A percentile compares a stretch with the other conserved stretches of the same genome.
Evolutionary conservation across 2,888 invertebrate species (phyloP).

Genomic region (Sminthurides aquaticus): DNA sequence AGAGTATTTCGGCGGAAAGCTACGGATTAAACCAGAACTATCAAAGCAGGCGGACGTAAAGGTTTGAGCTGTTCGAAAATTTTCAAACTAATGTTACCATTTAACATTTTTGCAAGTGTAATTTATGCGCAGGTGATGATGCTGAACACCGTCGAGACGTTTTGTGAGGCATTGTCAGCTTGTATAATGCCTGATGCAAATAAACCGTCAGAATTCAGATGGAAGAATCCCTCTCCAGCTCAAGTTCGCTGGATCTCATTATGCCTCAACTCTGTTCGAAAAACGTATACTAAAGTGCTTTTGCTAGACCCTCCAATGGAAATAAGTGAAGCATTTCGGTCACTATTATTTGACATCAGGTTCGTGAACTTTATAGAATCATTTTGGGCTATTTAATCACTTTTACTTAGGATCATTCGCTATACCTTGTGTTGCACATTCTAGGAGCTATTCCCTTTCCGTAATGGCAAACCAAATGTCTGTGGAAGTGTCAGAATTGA

Average conservation of each 20-base stretch:
- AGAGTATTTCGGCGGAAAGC: constrained; percentile 83
- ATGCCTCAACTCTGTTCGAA: constrained; percentile 70
- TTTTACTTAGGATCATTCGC: too few relatives aligned
- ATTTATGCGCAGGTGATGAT: constrained; percentile 76
- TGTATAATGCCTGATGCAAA: constrained; percentile 32
- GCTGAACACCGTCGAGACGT: constrained; percentile 64
- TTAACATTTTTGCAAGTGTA: background rate
- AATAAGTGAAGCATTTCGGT: constrained; percentile 74
- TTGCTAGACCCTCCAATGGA: constrained; percentile 80
- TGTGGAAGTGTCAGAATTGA: constrained; percentile 64
- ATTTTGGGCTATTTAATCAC: too few relatives aligned
- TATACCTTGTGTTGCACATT: too few relatives aligned
- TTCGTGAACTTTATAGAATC: constrained; percentile 40
- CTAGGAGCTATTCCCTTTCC: too few relatives aligned
- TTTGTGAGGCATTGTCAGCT: constrained; percentile 58
- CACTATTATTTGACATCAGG: constrained; percentile 77
- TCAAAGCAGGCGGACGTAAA: constrained; percentile 71
- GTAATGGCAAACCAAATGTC: constrained; percentile 77
- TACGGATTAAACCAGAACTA: constrained; percentile 64
- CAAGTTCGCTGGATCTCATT: constrained; percentile 64
- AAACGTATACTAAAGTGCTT: constrained; percentile 67
- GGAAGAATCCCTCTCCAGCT: constrained; percentile 39
- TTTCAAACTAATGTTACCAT: background rate
- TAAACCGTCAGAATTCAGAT: constrained; percentile 30
- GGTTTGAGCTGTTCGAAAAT: too few relatives aligned